Conservation (phyloP, 2,797 vertebrate species). For the Rhinichthys osculus region DNA sequence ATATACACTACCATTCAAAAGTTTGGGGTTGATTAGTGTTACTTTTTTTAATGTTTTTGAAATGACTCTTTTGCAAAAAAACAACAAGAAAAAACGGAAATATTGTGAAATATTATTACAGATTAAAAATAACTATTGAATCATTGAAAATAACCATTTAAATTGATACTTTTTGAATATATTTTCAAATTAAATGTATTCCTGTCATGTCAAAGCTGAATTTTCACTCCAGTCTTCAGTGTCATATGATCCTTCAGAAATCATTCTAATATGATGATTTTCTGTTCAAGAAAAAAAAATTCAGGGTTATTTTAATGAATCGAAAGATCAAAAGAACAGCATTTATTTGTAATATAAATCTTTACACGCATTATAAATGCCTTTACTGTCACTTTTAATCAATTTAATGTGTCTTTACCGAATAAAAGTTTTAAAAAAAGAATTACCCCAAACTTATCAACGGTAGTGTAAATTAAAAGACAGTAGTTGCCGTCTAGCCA, state of each 20-base stretch:
- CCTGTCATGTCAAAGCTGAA: not conserved
- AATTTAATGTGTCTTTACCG: not conserved
- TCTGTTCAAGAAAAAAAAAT: not conserved
- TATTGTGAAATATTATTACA: not conserved
- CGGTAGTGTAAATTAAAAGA: not conserved
- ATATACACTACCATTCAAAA: not conserved
- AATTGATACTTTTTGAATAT: not conserved
- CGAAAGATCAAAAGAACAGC: not conserved
- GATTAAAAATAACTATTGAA: not conserved
- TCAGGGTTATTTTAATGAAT: not conserved
- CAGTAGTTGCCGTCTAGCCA: not conserved
- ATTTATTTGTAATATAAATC: not conserved
- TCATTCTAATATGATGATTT: not conserved
- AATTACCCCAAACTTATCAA: not conserved
- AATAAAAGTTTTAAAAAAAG: not conserved
- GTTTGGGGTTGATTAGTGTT: not conserved
- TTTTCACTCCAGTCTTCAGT: not conserved
- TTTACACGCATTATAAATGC: not conserved
- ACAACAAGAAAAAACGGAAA: not conserved
- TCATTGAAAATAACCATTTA: not conserved
- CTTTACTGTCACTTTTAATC: not conserved
- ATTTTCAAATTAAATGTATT: not conserved
- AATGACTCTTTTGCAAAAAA: not conserved
- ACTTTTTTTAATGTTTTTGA: not conserved
- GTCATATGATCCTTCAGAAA: not conserved